Conservation (phyloP, 2,113 vertebrate genomes). For the Colinus virginianus region DNA sequence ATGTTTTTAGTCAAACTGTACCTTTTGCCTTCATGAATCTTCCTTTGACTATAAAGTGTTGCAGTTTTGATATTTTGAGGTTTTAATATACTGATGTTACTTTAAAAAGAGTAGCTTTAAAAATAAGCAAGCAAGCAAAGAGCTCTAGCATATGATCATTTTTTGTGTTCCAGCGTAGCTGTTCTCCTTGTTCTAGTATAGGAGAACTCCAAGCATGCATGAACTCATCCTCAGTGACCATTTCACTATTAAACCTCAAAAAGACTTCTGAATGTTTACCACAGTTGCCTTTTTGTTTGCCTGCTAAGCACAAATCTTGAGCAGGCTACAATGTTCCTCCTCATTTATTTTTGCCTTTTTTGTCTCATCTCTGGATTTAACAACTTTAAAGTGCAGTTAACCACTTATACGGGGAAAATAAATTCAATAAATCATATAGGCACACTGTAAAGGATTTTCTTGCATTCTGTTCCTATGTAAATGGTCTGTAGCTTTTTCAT, state of each 20-base stretch:
- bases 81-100: neutral
- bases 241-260: neutral
- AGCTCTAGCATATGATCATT: neutral
- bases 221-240: neutral
- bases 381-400: constrained; percentile 62
- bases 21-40: neutral
- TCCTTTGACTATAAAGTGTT: neutral
- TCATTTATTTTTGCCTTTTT: constrained; percentile 48
- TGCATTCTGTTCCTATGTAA: constrained; percentile 70
- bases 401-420: constrained; percentile 30
- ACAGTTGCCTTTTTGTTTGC: neutral
- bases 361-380: constrained; percentile 43
- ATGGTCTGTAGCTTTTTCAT: constrained; percentile 63
- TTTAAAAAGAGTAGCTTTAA: neutral
- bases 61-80: neutral
- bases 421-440: constrained; percentile 68
- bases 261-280: neutral
- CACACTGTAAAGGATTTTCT: constrained; percentile 66
- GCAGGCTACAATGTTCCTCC: neutral
- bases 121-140: neutral
- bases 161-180: neutral
- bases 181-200: neutral
- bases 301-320: constrained; percentile 32
- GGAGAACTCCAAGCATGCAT: neutral
- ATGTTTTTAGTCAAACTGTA: neutral